Percentiles rank a stretch among this genome's conserved stretches.
These are phyloP conservation scores for Tringa solitaria DNA, from an alignment of 2,113 vertebrate species.

Conservation along the genomic window DNA sequence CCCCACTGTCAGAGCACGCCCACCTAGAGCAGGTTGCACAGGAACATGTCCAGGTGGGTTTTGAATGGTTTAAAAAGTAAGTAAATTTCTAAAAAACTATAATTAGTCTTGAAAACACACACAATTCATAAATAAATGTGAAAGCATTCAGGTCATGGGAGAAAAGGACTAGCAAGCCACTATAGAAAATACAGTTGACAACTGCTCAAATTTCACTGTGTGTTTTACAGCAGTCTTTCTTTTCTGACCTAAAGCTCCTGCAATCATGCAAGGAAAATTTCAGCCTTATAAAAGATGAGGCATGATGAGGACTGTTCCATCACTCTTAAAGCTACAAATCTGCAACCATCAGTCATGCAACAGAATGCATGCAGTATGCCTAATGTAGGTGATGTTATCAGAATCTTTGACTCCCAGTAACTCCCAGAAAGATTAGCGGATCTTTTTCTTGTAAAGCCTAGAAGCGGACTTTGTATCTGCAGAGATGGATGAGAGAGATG, in stretches of 20 bases:
- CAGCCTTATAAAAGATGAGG: background rate
- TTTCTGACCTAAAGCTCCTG: background rate
- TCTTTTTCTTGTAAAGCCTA: background rate
- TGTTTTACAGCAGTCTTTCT: background rate
- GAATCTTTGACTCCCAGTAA: background rate
- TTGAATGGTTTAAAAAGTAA: background rate
- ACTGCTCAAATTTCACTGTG: background rate
- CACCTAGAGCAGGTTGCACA: too few species aligned
- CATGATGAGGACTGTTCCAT: background rate
- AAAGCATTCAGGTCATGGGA: background rate
- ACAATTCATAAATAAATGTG: background rate
- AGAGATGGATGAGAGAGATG: too few species aligned
- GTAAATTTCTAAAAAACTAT: background rate
- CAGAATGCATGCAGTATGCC: background rate
- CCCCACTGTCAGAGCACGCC: too few species aligned
- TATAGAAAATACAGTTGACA: background rate
- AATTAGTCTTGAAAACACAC: background rate
- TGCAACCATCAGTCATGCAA: background rate
- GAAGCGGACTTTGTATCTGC: accelerated
- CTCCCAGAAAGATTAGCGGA: background rate
- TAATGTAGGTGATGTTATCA: background rate
- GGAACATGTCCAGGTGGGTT: too few species aligned
- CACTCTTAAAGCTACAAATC: background rate
- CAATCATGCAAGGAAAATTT: background rate
- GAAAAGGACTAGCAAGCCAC: background rate